Evolutionary conservation across 2,797 vertebrate genomes (phyloP), one percentile per base, ranked within the genome.

Genomic region (Bradypodion pumilum): DNA sequence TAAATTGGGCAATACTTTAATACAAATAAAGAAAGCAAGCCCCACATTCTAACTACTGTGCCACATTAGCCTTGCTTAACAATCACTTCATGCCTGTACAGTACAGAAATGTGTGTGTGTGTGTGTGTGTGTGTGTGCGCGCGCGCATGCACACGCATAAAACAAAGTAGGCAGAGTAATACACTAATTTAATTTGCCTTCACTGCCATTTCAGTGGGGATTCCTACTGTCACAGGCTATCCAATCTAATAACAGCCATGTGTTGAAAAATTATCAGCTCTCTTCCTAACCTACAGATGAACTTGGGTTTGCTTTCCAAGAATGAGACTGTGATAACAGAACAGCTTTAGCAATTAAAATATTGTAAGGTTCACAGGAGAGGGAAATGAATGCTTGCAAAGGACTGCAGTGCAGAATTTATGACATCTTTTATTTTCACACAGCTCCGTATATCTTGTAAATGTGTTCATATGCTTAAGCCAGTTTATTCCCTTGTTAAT

Each of bases 401-500:
- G 79, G 89, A 86, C 83, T 88, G 35, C 9, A 80, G 80, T 59
- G 78, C 60, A 85, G 70, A 85, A 85, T 94, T 94, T 93, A 93
- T 86, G 37, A 52, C 72, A 83, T 83, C 79, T 78, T 94, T 85
- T 83, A 82, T 89, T 94, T 94, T 90, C 91, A 37, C 72, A 40
- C 59, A 52, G 52, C 66, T 85, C 78, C 62, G 65, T 90, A 85
- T 87, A 88, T 87, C 60, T 89, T 92, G 29, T 91, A 93, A 92
- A 87, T 90, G 75, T 81, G 88, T 92, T 92, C 85, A 83, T 92
- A 87, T 74, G 81, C 85, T 91, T 88, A 82, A 89, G 73, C 25
- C 81, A 62, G 80, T 90, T 92, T 92, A 92, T 89, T 89, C 72
- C 83, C 89, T 78, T 87, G 87, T 89, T 89, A 91, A 92, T 91